Evolutionary conservation across 2,113 vertebrate species (phyloP).

Genomic region (Lamprotornis superbus): DNA sequence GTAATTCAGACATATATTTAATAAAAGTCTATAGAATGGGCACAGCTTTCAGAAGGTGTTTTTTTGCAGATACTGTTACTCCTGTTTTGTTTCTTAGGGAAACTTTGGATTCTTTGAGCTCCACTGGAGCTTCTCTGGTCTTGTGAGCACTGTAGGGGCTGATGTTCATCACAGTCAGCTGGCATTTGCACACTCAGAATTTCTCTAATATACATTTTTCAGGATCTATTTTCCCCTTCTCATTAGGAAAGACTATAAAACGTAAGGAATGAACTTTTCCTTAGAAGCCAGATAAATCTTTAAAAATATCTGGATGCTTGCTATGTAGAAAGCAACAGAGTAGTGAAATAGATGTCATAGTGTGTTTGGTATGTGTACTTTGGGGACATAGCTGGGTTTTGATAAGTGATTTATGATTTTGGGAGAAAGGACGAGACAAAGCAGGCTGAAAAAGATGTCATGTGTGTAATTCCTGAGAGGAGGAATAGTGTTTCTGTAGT

Average conservation of each 20-base stretch:
- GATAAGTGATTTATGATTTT: background rate
- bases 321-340: background rate
- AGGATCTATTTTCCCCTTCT: rapidly evolving
- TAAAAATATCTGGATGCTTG: background rate
- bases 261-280: background rate
- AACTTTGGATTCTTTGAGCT: background rate
- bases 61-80: background rate
- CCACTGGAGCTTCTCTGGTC: background rate
- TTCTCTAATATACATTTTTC: background rate
- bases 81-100: background rate
- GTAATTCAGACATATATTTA: background rate
- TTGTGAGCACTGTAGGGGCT: background rate
- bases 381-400: background rate
- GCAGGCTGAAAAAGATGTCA: background rate
- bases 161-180: background rate
- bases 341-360: background rate
- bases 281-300: background rate
- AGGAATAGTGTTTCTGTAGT: background rate
- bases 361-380: background rate
- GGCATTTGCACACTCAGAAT: background rate
- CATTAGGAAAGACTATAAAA: background rate
- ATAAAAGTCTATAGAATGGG: background rate
- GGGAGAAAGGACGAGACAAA: background rate
- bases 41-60: background rate
- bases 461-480: background rate